Evolutionary conservation across 2,888 invertebrate genomes (phyloP).

Genomic region (Rhagium mordax): DNA sequence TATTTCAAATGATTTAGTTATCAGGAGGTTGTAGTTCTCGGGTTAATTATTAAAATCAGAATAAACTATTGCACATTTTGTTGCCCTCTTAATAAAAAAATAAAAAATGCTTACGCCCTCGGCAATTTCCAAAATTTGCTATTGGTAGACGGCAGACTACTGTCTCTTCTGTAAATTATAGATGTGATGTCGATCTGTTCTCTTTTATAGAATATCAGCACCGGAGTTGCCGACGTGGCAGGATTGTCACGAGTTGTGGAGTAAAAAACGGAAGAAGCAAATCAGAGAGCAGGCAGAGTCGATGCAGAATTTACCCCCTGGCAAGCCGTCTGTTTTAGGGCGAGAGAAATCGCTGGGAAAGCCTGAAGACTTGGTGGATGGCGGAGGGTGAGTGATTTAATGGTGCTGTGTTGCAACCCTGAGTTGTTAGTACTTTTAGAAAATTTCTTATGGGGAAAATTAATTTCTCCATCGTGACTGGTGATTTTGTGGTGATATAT

Average conservation of each 20-base stretch:
- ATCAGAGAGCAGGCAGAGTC: slow-evolving; percentile 83
- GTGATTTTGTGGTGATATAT: slow-evolving; percentile 30
- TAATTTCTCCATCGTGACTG: slow-evolving; percentile 12
- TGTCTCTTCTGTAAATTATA: not conserved
- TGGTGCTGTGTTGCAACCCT: slow-evolving; percentile 44
- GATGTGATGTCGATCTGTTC: slow-evolving; percentile 31
- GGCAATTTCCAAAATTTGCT: too few species aligned
- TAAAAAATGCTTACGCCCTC: too few species aligned
- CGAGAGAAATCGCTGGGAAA: slow-evolving; percentile 55
- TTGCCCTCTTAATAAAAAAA: too few species aligned
- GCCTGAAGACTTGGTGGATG: slow-evolving; percentile 71
- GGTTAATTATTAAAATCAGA: too few species aligned
- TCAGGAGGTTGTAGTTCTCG: too few species aligned
- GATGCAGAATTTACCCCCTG: slow-evolving; percentile 69
- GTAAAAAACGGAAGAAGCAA: slow-evolving; percentile 92
- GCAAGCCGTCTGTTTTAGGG: slow-evolving; percentile 63
- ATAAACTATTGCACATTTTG: too few species aligned
- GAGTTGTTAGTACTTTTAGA: slow-evolving; percentile 53
- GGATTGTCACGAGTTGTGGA: slow-evolving; percentile 99
- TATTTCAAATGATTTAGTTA: slow-evolving; percentile 58
- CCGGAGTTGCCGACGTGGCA: slow-evolving; percentile 95
- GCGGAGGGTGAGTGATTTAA: slow-evolving; percentile 73
- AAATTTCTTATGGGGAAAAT: slow-evolving; percentile 1
- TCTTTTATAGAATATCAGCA: slow-evolving; percentile 82
- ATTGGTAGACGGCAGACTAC: too few species aligned